Percentiles rank a stretch among this genome's conserved stretches.
phyloP scores from a whole-genome alignment of 2,888 invertebrate species.

The Drosophila buzzatii region DNA sequence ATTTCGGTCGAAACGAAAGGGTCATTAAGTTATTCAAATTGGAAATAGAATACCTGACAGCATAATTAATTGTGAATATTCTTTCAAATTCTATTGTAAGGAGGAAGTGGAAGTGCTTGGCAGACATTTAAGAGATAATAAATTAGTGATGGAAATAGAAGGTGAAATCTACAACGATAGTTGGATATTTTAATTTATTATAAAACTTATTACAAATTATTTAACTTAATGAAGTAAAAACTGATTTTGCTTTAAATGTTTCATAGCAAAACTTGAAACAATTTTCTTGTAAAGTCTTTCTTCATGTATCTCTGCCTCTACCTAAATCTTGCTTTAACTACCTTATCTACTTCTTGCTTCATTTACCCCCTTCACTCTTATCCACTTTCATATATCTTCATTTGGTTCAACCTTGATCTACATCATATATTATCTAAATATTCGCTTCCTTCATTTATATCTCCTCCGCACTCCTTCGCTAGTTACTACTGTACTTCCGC shows the following conservation, averaged over 20 bases:
- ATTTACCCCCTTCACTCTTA: not conserved
- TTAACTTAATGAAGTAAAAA: too few relatives aligned
- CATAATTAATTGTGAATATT: constrained; percentile 1
- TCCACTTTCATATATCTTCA: not conserved
- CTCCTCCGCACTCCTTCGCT: not conserved
- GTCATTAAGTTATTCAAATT: constrained; percentile 17
- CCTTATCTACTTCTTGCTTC: not conserved
- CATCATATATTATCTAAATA: not conserved
- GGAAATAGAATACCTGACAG: not conserved
- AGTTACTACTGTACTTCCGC: not conserved
- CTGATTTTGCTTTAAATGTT: too few relatives aligned
- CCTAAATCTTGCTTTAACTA: not conserved
- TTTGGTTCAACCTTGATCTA: not conserved
- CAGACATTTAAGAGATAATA: not conserved
- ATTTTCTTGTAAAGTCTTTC: too few relatives aligned
- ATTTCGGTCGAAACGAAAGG: not conserved
- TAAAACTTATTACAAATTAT: too few relatives aligned
- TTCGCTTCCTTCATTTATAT: not conserved
- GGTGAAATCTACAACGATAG: not conserved
- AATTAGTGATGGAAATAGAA: not conserved
- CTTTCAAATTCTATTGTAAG: not conserved
- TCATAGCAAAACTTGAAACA: too few relatives aligned
- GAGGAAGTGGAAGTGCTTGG: not conserved
- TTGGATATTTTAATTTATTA: too few relatives aligned
- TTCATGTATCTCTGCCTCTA: not conserved